These are phyloP conservation scores for Girardinus metallicus DNA, from an alignment of 2,797 vertebrate species.

Conservation along the genomic window DNA sequence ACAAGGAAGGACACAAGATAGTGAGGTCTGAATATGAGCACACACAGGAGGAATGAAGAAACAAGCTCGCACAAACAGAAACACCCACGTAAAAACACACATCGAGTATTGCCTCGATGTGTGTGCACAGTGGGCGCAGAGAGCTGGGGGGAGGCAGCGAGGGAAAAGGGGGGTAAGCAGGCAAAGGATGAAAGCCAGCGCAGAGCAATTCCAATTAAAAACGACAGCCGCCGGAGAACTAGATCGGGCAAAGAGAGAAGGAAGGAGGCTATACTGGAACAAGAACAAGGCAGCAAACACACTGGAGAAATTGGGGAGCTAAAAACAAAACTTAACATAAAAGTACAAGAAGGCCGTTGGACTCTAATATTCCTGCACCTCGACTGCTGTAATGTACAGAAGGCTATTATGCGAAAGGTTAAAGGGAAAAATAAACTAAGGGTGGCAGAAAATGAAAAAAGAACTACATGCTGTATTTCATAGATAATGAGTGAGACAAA, in stretches of 20 bases:
- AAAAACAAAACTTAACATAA: constrained; percentile 33
- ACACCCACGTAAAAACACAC: constrained; percentile 39
- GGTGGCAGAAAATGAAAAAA: constrained; percentile 20
- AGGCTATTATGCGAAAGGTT: not conserved
- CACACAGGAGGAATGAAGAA: constrained; percentile 46
- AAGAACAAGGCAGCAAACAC: constrained; percentile 51
- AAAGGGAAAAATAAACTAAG: constrained; percentile 12
- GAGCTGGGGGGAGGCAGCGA: constrained; percentile 22
- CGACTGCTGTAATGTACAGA: constrained; percentile 32
- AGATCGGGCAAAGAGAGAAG: constrained; percentile 51
- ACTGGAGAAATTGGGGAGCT: constrained; percentile 40
- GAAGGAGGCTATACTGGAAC: constrained; percentile 43
- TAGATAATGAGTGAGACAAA: constrained; percentile 41
- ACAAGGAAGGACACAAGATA: constrained; percentile 28
- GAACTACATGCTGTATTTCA: not conserved
- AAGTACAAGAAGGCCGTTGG: constrained; percentile 2
- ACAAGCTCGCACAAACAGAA: constrained; percentile 37
- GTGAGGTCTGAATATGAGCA: constrained; percentile 31
- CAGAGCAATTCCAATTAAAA: constrained; percentile 75
- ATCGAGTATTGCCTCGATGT: constrained; percentile 55
- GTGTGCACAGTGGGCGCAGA: constrained; percentile 53
- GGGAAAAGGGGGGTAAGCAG: constrained; percentile 21
- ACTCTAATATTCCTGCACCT: constrained; percentile 36
- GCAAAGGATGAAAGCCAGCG: constrained; percentile 71
- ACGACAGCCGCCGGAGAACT: constrained; percentile 69